Evolutionary conservation across 64 coral and sea anemone species (phyloP).

Genomic region (Stylophora pistillata): DNA sequence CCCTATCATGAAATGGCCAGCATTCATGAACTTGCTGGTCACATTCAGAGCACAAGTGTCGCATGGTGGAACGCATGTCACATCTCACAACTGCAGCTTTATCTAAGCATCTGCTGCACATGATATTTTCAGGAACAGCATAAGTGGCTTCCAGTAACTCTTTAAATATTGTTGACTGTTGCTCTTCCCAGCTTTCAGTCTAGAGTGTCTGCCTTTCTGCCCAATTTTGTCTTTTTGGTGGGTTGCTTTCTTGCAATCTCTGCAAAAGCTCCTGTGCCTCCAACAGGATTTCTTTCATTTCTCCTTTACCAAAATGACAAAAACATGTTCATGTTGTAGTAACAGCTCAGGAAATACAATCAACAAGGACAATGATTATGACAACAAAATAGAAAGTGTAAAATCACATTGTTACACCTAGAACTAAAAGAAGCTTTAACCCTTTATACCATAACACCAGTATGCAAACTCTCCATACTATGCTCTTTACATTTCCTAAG

Average conservation of each 20-base stretch:
- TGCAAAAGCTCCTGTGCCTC: constrained; percentile 17
- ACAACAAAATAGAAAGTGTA: too few relatives aligned
- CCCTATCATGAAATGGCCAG: neutral
- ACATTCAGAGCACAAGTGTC: neutral
- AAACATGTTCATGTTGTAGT: too few relatives aligned
- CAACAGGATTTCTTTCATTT: constrained; percentile 48
- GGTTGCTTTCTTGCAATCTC: constrained; percentile 6
- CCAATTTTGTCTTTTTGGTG: constrained; percentile 34
- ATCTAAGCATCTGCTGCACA: neutral
- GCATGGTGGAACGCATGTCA: too few relatives aligned
- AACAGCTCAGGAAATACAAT: too few relatives aligned
- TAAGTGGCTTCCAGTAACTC: neutral
- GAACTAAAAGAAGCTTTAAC: too few relatives aligned
- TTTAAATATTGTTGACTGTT: constrained; percentile 7
- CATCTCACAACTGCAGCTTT: too few relatives aligned
- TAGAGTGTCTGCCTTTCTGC: constrained; percentile 24
- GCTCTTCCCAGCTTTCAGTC: constrained; percentile 32
- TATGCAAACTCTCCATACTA: too few relatives aligned
- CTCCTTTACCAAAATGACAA: constrained; percentile 6
- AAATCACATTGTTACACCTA: too few relatives aligned
- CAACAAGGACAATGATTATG: too few relatives aligned
- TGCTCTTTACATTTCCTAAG: too few relatives aligned
- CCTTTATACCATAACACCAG: too few relatives aligned
- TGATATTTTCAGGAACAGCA: constrained; percentile 33
- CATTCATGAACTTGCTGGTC: neutral